Conservation (phyloP, 2,888 invertebrate genomes). For the Zygaena filipendulae region DNA sequence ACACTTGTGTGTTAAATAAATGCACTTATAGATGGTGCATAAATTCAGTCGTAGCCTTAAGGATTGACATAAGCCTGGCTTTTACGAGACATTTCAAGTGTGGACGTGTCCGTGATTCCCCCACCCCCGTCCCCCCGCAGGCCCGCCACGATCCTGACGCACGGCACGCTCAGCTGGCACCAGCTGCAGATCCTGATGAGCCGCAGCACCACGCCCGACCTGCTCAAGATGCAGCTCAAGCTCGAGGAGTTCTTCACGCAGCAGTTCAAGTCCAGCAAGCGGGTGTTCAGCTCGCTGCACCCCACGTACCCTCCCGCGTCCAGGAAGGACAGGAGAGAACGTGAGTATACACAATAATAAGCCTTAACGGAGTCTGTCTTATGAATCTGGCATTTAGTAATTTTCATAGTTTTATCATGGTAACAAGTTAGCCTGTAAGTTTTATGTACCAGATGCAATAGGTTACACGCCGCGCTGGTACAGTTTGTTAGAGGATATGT, state of each 20-base stretch:
- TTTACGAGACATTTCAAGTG: too few species aligned
- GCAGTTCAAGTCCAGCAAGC: slow-evolving; percentile 95
- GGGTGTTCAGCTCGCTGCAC: slow-evolving; percentile 82
- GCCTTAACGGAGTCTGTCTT: slow-evolving; percentile 1
- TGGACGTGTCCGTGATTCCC: neutral
- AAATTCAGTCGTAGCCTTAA: too few species aligned
- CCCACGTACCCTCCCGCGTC: slow-evolving; percentile 35
- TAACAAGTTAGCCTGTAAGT: too few species aligned
- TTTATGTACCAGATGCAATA: too few species aligned
- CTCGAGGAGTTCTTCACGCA: slow-evolving; percentile 98
- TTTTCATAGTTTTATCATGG: too few species aligned
- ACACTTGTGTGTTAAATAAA: too few species aligned
- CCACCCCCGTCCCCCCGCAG: slow-evolving; percentile 39
- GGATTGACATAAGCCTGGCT: too few species aligned
- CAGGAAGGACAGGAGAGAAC: slow-evolving; percentile 30
- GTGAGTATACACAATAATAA: slow-evolving; percentile 25
- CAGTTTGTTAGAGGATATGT: too few species aligned
- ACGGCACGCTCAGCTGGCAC: slow-evolving; percentile 94
- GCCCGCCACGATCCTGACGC: slow-evolving; percentile 90
- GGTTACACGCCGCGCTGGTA: too few species aligned
- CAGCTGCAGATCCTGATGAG: slow-evolving; percentile 96
- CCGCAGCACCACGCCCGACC: slow-evolving; percentile 95
- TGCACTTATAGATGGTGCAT: too few species aligned
- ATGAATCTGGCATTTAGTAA: too few species aligned
- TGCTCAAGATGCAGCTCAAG: slow-evolving; percentile 96